These are phyloP conservation scores for Collichthys lucidus DNA, from an alignment of 2,113 vertebrate genomes.

Conservation along the genomic window DNA sequence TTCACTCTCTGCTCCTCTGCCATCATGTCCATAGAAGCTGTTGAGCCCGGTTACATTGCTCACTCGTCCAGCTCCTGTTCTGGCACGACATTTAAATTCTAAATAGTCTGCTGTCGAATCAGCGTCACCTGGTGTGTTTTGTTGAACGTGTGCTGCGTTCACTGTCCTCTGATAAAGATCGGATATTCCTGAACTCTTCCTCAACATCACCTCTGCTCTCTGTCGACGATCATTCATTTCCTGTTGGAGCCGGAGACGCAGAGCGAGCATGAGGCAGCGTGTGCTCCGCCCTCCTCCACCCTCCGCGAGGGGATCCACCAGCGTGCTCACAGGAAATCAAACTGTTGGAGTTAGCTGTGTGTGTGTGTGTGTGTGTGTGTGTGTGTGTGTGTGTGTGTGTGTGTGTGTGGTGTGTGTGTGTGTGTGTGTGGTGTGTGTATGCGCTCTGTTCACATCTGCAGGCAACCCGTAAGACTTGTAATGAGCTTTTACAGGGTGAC, in stretches of 20 bases:
- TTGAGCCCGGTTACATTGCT: no score
- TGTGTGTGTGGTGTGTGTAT: conserved; percentile 24
- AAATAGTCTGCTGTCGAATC: no score
- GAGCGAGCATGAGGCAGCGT: background rate
- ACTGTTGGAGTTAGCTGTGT: conserved; percentile 7
- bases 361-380: background rate
- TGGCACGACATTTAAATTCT: no score
- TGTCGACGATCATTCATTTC: background rate
- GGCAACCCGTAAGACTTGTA: conserved; percentile 20
- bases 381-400: conserved; percentile 8
- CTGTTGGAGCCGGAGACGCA: background rate
- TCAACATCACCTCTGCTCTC: no score
- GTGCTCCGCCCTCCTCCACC: background rate
- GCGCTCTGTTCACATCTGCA: conserved; percentile 8
- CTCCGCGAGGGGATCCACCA: conserved; percentile 3
- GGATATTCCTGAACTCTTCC: no score
- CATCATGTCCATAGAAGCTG: no score
- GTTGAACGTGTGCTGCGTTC: no score
- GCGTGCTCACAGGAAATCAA: conserved; percentile 10
- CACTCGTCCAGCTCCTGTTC: no score
- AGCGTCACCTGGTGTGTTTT: no score
- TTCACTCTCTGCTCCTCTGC: no score
- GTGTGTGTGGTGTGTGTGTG: conserved; percentile 31
- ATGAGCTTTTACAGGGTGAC: conserved; percentile 41
- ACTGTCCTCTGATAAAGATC: no score